Evolutionary conservation across 2,888 invertebrate species (phyloP), one percentile per base, ranked within the genome.

Genomic region (Drosophila kambysellisi): DNA sequence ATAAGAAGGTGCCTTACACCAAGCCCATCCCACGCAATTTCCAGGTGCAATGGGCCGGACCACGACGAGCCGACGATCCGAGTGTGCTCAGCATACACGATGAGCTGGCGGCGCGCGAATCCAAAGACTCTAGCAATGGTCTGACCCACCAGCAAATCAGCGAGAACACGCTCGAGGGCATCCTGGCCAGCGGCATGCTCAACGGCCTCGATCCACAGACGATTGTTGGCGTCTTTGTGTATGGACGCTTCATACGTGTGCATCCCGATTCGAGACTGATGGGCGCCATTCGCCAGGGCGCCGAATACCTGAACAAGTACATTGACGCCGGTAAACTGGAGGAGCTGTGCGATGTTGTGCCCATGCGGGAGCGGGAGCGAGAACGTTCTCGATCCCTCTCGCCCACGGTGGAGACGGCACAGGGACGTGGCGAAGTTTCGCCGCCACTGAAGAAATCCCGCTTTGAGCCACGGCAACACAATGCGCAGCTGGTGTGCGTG

Each of bases 11-110:
- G 63, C 98, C 99, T 9, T 99, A 98, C 91, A 97, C 98, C 85
- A 98, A 99, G 93, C 99, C 99, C 20, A 98, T 99, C 92, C 99
- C 99, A 4, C 96, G 97, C 87, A 97, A 98, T 91, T 99, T 99
- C 94, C 98, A 99, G 94, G 97, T 97, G n/a, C 98, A 98, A 82
- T 99, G 99, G 99, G 97, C 97, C 89, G 97, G 97, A 92, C 96
- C 96, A 62, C 94, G 95, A 56, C 93, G 94, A 41, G 94, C 94
- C 71, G 95, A 95, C 69, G 94, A 94, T 79, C 94, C 94, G 52
- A 84, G 82, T 43, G 88, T 88, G 48, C 82, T 84, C 1, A 82
- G 76, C 68, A 88, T 84, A 32, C 88, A 89, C 43, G 88, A 88
- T 7, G 90, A 91, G 60, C 58, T 89, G 58, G 89, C 91, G 9